phyloP scores from a whole-genome alignment of 2,888 invertebrate species.

The Arge pagana region DNA sequence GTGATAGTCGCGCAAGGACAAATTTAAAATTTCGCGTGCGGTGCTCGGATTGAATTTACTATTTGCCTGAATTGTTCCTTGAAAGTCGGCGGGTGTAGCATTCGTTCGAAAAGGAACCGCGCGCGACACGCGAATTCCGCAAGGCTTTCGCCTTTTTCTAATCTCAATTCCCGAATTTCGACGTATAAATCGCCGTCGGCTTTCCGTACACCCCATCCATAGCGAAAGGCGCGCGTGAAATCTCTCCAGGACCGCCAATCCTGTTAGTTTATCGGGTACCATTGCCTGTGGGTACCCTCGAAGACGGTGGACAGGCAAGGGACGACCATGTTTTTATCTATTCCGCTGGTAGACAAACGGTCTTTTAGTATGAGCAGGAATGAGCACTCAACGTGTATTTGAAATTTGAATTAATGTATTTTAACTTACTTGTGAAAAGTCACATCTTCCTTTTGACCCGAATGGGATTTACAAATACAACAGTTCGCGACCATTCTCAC shows the following conservation, averaged over 20 bases:
- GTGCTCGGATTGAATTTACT: slow-evolving; percentile 25
- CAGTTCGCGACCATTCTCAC: no score
- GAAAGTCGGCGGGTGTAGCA: slow-evolving; percentile 24
- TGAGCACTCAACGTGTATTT: no score
- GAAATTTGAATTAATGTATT: no score
- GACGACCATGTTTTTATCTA: slow-evolving; percentile 14
- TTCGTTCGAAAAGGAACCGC: slow-evolving; percentile 25
- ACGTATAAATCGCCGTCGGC: slow-evolving; percentile 21
- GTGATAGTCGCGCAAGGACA: neutral
- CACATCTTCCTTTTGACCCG: no score
- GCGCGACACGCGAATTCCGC: slow-evolving; percentile 29
- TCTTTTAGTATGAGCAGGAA: slow-evolving; percentile 27
- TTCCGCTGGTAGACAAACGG: slow-evolving; percentile 21
- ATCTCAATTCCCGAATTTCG: slow-evolving; percentile 22
- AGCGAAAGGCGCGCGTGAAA: slow-evolving; percentile 25
- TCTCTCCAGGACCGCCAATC: slow-evolving; percentile 26
- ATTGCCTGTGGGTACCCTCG: slow-evolving; percentile 13
- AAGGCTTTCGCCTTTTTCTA: slow-evolving; percentile 23
- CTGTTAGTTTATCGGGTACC: slow-evolving; percentile 24
- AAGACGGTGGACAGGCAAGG: slow-evolving; percentile 23
- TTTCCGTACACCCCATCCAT: slow-evolving; percentile 2
- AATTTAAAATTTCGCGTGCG: slow-evolving; percentile 19
- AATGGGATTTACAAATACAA: no score
- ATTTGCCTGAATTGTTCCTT: slow-evolving; percentile 25
- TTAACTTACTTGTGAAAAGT: no score